Conservation (phyloP, 2,797 vertebrate genomes). For the Smutsia temminckii region DNA sequence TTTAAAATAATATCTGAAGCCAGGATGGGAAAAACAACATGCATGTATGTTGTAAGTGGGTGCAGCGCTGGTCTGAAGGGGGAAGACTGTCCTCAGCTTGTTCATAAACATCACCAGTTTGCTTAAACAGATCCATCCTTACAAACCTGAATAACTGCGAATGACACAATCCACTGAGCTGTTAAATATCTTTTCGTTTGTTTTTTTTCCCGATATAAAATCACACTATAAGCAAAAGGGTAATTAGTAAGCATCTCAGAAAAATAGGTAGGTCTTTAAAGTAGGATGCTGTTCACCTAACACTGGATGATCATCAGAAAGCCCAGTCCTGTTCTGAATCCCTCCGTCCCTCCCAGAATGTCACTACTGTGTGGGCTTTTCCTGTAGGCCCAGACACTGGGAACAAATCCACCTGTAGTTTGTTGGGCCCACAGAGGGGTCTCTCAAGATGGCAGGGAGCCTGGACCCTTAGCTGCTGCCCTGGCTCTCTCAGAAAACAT, state of each 20-base stretch:
- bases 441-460: neutral
- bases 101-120: neutral
- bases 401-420: neutral
- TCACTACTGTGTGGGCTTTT: rapidly evolving
- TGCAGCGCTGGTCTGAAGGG: neutral
- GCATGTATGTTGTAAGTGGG: neutral
- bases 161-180: neutral
- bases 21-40: neutral
- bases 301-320: neutral
- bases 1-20: neutral
- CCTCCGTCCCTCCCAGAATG: neutral
- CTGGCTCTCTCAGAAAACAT: neutral
- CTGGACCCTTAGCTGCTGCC: too few relatives aligned
- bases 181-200: neutral
- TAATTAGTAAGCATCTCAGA: neutral
- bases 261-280: neutral
- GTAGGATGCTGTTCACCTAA: neutral
- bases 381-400: neutral
- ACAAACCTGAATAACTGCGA: neutral
- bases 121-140: neutral
- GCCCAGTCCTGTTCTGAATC: neutral
- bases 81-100: neutral
- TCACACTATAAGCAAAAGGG: neutral
- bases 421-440: neutral
- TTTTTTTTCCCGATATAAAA: neutral